Base-by-base conservation (phyloP, 2,113 vertebrate genomes). In the Cromileptes altivelis region DNA sequence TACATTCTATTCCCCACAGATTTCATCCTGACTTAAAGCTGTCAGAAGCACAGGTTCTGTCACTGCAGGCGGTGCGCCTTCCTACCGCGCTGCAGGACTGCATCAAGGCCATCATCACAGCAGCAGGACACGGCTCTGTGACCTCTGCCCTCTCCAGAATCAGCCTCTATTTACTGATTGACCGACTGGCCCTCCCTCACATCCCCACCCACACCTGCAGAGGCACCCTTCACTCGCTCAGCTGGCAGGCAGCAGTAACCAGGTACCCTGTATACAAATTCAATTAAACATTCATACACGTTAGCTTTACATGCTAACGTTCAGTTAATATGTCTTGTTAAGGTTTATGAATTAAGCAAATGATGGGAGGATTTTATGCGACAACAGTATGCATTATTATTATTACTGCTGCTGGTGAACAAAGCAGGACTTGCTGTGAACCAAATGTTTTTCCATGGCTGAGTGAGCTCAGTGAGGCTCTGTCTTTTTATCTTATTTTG, bases 141-240 rank as follows among this genome's bases (percentile, higher is more conserved):
- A 96, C 95, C 81, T 90, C 95, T 47, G 96, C 97, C 82, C 89
- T 99, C 73, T 95, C 93, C 19, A 96, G 95, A 83, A 97, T 99
- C 91, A 94, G 91, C 63, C 97, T 98, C 88, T 97, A 97, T 78
- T 78, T 98, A 80, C 90, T 99, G 80, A 96, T 96, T 69, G 97
- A 98, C 86, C 96, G 86, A 55, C 89, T 99, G 84, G 94, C 95
- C 65, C 89, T 96, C 50, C 96, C 95, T 86, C 90, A 86, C 42
- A 63, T 60, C 61, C 85, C 91, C 60, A 67, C 90, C 47, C 92
- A 93, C 70, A 92, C 89, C 63, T 95, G 93, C 90, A 95, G 92
- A 85, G 71, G 81, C 27, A 89, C 88, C 30, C 94, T 97, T 70
- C 94, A 93, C 70, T 94, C 90, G 42, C 91, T 96, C 88, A 90